Percentiles rank a stretch among this genome's conserved stretches.
Evolutionary conservation across 2,888 invertebrate species (phyloP).

Genomic region (Criorhina ranunculi): DNA sequence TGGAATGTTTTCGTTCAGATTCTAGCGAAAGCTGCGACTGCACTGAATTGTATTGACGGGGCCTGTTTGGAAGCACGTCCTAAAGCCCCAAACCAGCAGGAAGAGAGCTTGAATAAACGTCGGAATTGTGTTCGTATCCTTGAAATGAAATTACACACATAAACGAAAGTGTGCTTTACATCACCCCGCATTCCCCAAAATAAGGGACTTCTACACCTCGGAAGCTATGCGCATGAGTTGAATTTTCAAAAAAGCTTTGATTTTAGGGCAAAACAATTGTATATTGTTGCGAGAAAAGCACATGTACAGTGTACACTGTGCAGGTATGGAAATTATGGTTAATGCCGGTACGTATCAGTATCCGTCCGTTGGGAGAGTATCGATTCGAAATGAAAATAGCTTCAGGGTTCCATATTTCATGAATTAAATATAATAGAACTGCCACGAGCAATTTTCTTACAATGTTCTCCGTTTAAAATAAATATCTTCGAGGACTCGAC

Average conservation of each 20-base stretch:
- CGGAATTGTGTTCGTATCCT: slow-evolving; percentile 49
- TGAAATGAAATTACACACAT: slow-evolving; percentile 41
- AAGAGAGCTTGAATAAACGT: slow-evolving; percentile 49
- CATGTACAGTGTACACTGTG: slow-evolving; percentile 4
- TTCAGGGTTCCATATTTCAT: slow-evolving; percentile 42
- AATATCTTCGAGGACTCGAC: neutral
- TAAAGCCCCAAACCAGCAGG: slow-evolving; percentile 19
- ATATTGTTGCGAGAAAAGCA: slow-evolving; percentile 35
- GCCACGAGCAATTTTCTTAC: slow-evolving; percentile 26
- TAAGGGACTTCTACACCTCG: neutral
- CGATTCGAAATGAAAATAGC: slow-evolving; percentile 57
- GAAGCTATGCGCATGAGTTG: slow-evolving; percentile 50
- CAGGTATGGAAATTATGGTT: slow-evolving; percentile 19
- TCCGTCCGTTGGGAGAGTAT: slow-evolving; percentile 47
- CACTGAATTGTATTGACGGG: slow-evolving; percentile 54
- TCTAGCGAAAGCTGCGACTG: slow-evolving; percentile 50
- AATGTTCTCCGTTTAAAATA: neutral
- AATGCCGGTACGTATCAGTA: slow-evolving; percentile 50
- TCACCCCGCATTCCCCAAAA: no score
- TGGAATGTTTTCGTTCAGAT: slow-evolving; percentile 25
- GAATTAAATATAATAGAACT: slow-evolving; percentile 42
- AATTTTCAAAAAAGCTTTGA: slow-evolving; percentile 51
- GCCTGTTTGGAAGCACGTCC: neutral
- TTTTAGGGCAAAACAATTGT: slow-evolving; percentile 24
- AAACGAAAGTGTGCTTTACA: neutral